Percentiles rank a stretch among this genome's conserved stretches.
Conservation (phyloP, 64 coral and sea anemone genomes). For the Hydrozoanthus tunicans region DNA sequence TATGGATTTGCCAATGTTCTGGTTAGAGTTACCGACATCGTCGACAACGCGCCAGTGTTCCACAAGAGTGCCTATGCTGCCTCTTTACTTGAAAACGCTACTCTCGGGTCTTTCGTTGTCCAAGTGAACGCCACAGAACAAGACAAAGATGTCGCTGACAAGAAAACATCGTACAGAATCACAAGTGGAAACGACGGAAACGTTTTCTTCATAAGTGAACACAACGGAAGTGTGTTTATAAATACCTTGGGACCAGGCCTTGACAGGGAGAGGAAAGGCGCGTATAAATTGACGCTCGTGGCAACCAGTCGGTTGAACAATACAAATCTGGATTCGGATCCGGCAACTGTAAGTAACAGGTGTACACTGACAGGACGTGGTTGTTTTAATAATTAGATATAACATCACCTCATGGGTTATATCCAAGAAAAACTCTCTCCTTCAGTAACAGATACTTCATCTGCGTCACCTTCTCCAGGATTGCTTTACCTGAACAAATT, state of each 20-base stretch:
- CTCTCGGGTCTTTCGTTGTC: conserved; percentile 55
- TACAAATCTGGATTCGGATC: conserved; percentile 71
- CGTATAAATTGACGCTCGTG: conserved; percentile 67
- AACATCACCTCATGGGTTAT: no score
- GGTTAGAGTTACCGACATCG: conserved; percentile 75
- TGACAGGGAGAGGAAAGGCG: conserved; percentile 66
- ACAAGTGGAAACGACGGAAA: conserved; percentile 41
- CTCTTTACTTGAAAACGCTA: conserved; percentile 73
- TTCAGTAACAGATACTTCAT: no score
- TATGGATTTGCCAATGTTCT: conserved; percentile 52
- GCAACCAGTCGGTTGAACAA: conserved; percentile 66
- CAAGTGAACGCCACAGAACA: conserved; percentile 87
- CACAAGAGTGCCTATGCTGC: conserved; percentile 47
- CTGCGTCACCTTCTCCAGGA: no score
- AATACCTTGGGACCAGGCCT: conserved; percentile 60
- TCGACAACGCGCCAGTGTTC: conserved; percentile 92
- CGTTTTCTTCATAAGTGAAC: conserved; percentile 68
- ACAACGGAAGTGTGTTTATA: conserved; percentile 79
- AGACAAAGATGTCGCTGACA: conserved; percentile 69
- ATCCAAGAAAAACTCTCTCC: no score
- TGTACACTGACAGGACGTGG: no score
- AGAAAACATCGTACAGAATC: conserved; percentile 67
- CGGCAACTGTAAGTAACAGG: conserved; percentile 24
- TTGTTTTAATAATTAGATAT: background rate
- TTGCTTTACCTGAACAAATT: no score